Evolutionary conservation across 1,140 invertebrate genomes (phyloP).

Genomic region (Rhysida immarginata): DNA sequence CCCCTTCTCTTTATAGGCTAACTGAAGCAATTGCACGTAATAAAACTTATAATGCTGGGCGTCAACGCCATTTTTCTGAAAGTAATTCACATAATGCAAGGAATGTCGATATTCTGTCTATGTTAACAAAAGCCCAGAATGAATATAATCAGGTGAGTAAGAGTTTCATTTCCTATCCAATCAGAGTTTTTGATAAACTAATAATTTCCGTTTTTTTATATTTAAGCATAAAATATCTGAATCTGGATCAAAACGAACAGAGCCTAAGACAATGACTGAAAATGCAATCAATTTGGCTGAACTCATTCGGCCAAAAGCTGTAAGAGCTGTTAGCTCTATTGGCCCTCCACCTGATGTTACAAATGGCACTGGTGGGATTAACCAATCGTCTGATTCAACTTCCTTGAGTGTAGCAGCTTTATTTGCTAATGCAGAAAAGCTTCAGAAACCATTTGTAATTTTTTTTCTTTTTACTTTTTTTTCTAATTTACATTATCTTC

Average conservation of each 20-base stretch:
- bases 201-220: neutral
- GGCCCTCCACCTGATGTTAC: neutral
- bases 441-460: no score
- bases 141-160: neutral
- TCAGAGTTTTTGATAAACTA: neutral
- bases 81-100: neutral
- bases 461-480: no score
- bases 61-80: neutral
- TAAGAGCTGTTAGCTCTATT: neutral
- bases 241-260: neutral
- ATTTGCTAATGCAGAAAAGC: neutral
- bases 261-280: neutral
- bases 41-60: neutral
- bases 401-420: neutral
- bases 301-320: neutral
- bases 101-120: neutral
- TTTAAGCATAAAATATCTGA: neutral
- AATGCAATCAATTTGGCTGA: neutral
- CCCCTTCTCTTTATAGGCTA: neutral
- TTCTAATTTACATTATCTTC: no score
- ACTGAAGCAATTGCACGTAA: neutral
- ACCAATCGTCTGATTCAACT: no score
- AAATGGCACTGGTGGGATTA: neutral
- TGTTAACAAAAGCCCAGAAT: slow-evolving; percentile 5
- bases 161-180: neutral